Base-by-base conservation (phyloP, 2,888 invertebrate species). In the Steinernema hermaphroditum region DNA sequence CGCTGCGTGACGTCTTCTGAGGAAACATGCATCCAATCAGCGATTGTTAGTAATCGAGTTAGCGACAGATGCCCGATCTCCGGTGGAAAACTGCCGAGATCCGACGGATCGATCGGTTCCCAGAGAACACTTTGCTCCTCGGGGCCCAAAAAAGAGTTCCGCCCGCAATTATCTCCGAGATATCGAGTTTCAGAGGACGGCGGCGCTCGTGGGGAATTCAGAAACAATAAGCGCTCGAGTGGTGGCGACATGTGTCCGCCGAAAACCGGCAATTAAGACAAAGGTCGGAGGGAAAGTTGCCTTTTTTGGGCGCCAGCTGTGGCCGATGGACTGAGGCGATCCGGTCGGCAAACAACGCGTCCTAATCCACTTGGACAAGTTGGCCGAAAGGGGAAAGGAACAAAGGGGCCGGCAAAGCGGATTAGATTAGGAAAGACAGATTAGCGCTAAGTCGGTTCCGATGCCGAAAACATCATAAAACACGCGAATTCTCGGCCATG, bases 191-290 rank as follows among this genome's bases (percentile, higher is more conserved):
- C 46, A 46, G 46, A 37, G 37, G 37, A 37, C 8, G 4, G 6
- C 8, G 46, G 8, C 46, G 19, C 9, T 4, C 16, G 16, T 4
- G 19, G n/a, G 46, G 46, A 46, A 46, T 46, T 19, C 46, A n/a
- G 46, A 46, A 46, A 46, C 46, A 46, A 46, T 46, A 16, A 46
- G 9, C 46, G 16, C 46, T 46, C 46, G 46, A 46, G 46, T 46
- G 46, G 54, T 54, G 54, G 22, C 54, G 54, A 14, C 54, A 54
- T 54, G 27, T 54, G 54, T 24, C 24, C 54, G 12, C 27, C 54
- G 54, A 12, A 22, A 27, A 54, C 24, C 12, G 54, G 24, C 22
- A 22, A 54, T 27, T 54, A 54, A 16, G 9, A 8, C 2, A 54
- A 16, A 54, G 54, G 54, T 22, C 54, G 54, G 8, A 6, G 54